Percentiles rank a stretch among this genome's conserved stretches.
These are phyloP conservation scores for Alcis repandata DNA, from an alignment of 2,888 invertebrate genomes.

Conservation along the genomic window DNA sequence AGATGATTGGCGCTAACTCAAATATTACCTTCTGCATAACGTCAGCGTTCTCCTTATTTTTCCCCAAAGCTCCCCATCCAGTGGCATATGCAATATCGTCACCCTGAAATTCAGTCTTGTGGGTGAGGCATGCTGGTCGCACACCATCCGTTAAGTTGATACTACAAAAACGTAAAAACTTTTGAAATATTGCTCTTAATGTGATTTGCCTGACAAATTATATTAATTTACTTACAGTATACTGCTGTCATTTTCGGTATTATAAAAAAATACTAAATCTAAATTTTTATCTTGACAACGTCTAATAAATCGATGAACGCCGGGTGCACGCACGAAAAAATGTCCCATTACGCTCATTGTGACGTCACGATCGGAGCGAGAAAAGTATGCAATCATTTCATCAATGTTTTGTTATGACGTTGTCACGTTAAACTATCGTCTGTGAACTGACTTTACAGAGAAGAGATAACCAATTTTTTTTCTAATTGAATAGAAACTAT, in stretches of 20 bases:
- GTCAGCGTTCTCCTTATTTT: constrained; percentile 49
- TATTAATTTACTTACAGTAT: no score
- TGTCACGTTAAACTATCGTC: no score
- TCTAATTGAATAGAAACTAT: not conserved
- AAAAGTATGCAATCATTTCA: no score
- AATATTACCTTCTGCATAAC: constrained; percentile 55
- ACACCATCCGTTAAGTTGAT: constrained; percentile 30
- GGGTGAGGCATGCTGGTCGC: constrained; percentile 55
- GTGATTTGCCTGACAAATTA: not conserved
- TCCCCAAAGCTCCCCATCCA: constrained; percentile 59
- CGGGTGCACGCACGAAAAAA: no score
- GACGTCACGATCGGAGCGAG: no score
- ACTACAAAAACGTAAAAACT: not conserved
- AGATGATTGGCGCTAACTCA: not conserved
- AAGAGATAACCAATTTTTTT: no score
- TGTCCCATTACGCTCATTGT: no score
- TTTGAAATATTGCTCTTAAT: not conserved
- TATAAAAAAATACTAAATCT: no score
- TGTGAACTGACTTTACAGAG: no score
- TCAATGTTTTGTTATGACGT: no score
- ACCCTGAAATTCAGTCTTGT: constrained; percentile 33
- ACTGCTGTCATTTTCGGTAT: not conserved
- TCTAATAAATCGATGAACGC: no score
- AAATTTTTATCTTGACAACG: no score
- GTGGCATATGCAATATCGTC: constrained; percentile 43